A percentile compares a stretch with the other conserved stretches of the same genome.
phyloP scores from a whole-genome alignment of 2,797 vertebrate species.

The Ceryle rudis region DNA sequence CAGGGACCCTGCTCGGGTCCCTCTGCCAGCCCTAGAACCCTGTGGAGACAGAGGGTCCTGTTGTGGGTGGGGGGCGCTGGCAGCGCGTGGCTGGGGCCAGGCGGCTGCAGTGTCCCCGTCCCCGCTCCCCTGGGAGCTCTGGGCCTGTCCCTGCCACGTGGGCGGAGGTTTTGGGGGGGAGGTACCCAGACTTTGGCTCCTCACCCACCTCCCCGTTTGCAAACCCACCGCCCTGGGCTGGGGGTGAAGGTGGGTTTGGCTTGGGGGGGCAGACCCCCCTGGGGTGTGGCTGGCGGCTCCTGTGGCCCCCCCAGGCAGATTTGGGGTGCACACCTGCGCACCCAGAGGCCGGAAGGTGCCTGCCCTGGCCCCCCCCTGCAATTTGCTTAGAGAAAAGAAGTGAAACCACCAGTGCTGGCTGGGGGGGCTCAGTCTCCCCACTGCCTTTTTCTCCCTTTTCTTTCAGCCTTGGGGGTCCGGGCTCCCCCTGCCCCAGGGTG shows the following conservation, averaged over 20 bases:
- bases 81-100: neutral
- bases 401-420: neutral
- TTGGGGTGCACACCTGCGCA: neutral
- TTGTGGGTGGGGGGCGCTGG: neutral
- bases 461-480: accelerated
- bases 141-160: neutral
- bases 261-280: accelerated
- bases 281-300: accelerated
- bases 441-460: neutral
- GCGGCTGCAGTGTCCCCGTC: accelerated
- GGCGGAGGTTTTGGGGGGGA: neutral
- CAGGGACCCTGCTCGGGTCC: neutral
- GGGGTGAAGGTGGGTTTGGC: neutral
- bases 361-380: accelerated
- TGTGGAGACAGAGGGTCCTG: neutral
- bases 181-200: neutral
- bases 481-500: too few species aligned
- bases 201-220: neutral
- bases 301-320: accelerated
- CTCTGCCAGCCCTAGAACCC: neutral
- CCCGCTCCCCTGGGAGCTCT: neutral
- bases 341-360: accelerated
- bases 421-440: neutral
- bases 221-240: accelerated
- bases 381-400: slow-evolving; percentile 55